Conservation (phyloP, 2,888 invertebrate genomes). For the Tipula confusa region DNA sequence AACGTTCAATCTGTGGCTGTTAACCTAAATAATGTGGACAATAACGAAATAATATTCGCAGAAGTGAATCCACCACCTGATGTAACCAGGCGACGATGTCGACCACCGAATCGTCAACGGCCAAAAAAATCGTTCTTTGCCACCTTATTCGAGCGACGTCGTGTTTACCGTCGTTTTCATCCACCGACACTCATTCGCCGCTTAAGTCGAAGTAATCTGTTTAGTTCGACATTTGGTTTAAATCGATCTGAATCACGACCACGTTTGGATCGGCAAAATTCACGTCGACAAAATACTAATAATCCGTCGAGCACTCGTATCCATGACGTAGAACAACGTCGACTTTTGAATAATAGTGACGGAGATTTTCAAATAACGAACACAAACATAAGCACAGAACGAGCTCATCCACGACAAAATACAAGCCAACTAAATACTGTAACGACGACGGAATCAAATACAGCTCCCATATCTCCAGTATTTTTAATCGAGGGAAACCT, state of each 20-base stretch:
- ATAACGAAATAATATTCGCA: not conserved
- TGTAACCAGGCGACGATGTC: not conserved
- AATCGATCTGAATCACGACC: not conserved
- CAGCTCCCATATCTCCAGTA: not conserved
- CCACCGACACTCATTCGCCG: constrained; percentile 13
- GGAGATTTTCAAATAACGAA: not conserved
- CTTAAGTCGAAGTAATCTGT: constrained; percentile 10
- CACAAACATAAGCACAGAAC: not conserved
- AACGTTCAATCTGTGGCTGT: not conserved
- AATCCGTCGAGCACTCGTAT: not conserved
- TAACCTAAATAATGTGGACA: not conserved
- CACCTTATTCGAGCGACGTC: not conserved
- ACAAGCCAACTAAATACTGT: not conserved
- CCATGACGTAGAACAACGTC: not conserved
- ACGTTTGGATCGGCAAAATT: not conserved
- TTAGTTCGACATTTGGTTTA: constrained; percentile 7
- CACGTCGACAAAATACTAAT: not conserved
- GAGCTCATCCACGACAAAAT: not conserved
- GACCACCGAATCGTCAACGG: not conserved
- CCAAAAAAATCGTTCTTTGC: constrained; percentile 1
- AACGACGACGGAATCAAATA: not conserved
- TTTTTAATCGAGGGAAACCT: not conserved
- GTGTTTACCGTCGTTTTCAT: not conserved
- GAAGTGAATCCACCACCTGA: not conserved
- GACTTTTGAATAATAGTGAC: not conserved